Evolutionary conservation across 1,140 invertebrate species (phyloP), one percentile per base, ranked within the genome.

Genomic region (Drosophila saltans): DNA sequence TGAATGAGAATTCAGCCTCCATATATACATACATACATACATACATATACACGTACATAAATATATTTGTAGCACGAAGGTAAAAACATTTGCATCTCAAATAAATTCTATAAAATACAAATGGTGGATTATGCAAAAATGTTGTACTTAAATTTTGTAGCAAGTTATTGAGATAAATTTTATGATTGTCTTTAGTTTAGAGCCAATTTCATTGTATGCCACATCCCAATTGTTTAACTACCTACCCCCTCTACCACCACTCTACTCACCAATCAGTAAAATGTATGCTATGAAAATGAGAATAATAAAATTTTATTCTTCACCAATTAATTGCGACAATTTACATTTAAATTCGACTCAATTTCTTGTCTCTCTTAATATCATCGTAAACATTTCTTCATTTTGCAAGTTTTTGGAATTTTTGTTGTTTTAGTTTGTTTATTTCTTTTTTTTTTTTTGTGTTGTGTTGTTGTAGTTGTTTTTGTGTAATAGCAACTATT

Each of bases 301-400:
- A 52, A 26, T 52, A 52, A 52, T 52, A 52, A 52, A 52, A 52
- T 52, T 26, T 52, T 52, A 52, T 52, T 26, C 45, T 52, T 52
- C 21, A 21, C 24, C 8, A 52, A 52, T 52, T 52, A 52, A 52
- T 52, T 52, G 45, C 8, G 45, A 52, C 45, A 52, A 52, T 52
- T 52, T 52, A 52, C 45, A 52, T 52, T 52, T 52, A 26, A 52
- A 26, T 52, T 52, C 26, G 45, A 52, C n/a, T 52, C 24, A 21
- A 52, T 52, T 52, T 52, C 21, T 24, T 26, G 45, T 52, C 21
- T 52, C 21, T 52, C 21, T 52, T 26, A 52, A 24, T 26, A 52
- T 52, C 21, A 26, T 52, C 45, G 24, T 52, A 52, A 52, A 52
- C 21, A 52, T 52, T 48, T 52, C 45, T 48, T 48, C 7, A 7